Evolutionary conservation across 2,888 invertebrate species (phyloP), one percentile per base, ranked within the genome.

Genomic region (Lapara coniferarum): DNA sequence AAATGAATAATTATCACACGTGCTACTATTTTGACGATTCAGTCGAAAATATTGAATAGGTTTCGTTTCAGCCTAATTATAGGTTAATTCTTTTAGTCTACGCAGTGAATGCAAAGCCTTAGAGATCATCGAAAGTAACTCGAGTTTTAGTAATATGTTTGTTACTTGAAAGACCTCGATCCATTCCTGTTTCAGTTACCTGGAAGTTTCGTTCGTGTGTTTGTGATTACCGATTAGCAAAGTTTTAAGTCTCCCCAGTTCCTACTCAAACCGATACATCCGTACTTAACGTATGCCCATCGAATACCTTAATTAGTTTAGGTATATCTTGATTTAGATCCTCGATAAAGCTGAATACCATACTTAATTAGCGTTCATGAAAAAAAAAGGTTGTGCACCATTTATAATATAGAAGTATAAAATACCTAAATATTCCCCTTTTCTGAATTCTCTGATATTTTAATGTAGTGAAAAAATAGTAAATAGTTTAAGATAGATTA

Each of bases 341-440:
- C 85, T 87, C 82, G 78, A 88, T 88, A 88, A 86, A 86, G 90
- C 91, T 92, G 89, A 86, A 88, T 84, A 90, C 93, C 89, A 88
- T 92, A 90, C 75, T 88, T 89, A 89, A 83, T 85, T 93, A 93
- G 92, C 92, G 90, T 91, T 92, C 90, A 92, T 92, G 92, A 92
- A 92, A 88, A 92, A 91, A 91, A 92, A 92, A 92, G 93, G 93
- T 93, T 93, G 93, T 93, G 93, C 93, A 93, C 93, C 91, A 90
- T 87, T 91, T 91, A 91, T 68, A 87, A 88, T 89, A 91, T 92
- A 93, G 91, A 86, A 86, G 74, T 75, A 78, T 87, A 87, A 87
- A 86, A 80, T 87, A 89, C 88, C 87, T 89, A 90, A 92, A 89
- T 91, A 91, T 90, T 68, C 90, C 92, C 93, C 92, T 89, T 89